phyloP scores from a whole-genome alignment of 2,113 vertebrate genomes.

The Saimiri boliviensis region DNA sequence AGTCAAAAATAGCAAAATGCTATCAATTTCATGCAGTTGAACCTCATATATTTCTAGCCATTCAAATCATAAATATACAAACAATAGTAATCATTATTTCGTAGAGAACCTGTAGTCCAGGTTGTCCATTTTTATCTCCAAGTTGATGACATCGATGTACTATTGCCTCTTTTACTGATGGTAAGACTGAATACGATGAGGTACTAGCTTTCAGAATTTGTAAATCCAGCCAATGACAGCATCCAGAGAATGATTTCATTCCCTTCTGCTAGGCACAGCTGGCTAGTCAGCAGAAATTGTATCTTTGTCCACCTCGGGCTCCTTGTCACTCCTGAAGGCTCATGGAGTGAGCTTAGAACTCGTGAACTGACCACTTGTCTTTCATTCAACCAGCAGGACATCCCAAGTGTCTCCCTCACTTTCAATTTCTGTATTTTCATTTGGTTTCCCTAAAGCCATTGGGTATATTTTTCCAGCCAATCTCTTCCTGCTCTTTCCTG shows the following conservation, averaged over 20 bases:
- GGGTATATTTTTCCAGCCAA: slow-evolving; percentile 44
- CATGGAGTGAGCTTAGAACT: neutral
- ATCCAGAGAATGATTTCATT: neutral
- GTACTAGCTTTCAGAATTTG: slow-evolving; percentile 7
- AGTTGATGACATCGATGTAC: neutral
- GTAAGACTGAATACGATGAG: neutral
- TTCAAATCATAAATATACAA: neutral
- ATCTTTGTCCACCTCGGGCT: neutral
- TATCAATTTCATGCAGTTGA: neutral
- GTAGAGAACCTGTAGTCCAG: neutral
- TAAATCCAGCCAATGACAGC: neutral
- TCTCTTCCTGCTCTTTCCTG: slow-evolving; percentile 46
- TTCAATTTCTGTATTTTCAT: slow-evolving; percentile 50
- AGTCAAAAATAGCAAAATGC: neutral
- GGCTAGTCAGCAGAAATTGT: neutral
- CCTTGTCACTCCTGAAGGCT: neutral
- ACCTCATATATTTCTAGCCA: neutral
- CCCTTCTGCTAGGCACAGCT: neutral
- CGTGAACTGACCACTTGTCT: neutral
- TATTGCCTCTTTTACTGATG: neutral
- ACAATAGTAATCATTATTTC: neutral
- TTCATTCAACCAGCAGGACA: neutral
- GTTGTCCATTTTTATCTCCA: neutral
- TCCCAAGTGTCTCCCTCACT: slow-evolving; percentile 49
- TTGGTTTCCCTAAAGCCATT: slow-evolving; percentile 38